Percentiles rank a stretch among this genome's conserved stretches.
phyloP scores from a whole-genome alignment of 2,888 invertebrate genomes.

The Cataglyphis altisquamis region DNA sequence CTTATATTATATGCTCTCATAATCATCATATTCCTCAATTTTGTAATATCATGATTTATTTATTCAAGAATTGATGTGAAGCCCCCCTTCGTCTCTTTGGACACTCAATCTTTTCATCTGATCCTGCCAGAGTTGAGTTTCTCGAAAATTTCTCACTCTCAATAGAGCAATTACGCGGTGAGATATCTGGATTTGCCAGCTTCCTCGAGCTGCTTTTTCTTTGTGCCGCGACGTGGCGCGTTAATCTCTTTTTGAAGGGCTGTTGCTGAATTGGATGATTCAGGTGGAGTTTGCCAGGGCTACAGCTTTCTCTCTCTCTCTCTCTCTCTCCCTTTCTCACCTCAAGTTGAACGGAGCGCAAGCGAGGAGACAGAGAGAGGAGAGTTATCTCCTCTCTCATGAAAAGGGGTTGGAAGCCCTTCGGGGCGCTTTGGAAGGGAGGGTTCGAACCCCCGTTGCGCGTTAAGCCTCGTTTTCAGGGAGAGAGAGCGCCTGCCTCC shows the following conservation, averaged over 20 bases:
- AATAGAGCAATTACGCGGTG: slow-evolving; percentile 69
- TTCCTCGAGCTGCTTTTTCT: slow-evolving; percentile 67
- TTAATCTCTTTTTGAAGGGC: slow-evolving; percentile 73
- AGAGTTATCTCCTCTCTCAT: slow-evolving; percentile 67
- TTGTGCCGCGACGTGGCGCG: slow-evolving; percentile 69
- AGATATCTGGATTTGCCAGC: slow-evolving; percentile 66
- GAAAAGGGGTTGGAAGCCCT: slow-evolving; percentile 79
- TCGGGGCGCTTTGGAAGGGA: slow-evolving; percentile 68
- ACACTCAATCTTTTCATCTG: slow-evolving; percentile 23
- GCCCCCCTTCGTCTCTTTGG: background rate
- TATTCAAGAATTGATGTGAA: slow-evolving; percentile 8
- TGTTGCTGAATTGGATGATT: slow-evolving; percentile 77
- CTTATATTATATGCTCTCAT: background rate
- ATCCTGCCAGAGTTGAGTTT: slow-evolving; percentile 23
- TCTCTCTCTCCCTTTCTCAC: slow-evolving; percentile 28
- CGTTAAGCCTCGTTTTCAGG: slow-evolving; percentile 74
- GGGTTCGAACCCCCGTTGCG: slow-evolving; percentile 73
- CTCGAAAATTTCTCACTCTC: slow-evolving; percentile 52
- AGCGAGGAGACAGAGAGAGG: slow-evolving; percentile 37
- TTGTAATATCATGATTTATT: background rate
- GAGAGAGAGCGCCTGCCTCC: slow-evolving; percentile 22
- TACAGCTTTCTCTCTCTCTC: slow-evolving; percentile 55
- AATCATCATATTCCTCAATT: background rate
- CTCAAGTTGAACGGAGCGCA: slow-evolving; percentile 20
- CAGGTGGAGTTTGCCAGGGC: slow-evolving; percentile 74